A percentile compares a stretch with the other conserved stretches of the same genome.
phyloP scores from a whole-genome alignment of 2,797 vertebrate genomes.

The Luscinia luscinia region DNA sequence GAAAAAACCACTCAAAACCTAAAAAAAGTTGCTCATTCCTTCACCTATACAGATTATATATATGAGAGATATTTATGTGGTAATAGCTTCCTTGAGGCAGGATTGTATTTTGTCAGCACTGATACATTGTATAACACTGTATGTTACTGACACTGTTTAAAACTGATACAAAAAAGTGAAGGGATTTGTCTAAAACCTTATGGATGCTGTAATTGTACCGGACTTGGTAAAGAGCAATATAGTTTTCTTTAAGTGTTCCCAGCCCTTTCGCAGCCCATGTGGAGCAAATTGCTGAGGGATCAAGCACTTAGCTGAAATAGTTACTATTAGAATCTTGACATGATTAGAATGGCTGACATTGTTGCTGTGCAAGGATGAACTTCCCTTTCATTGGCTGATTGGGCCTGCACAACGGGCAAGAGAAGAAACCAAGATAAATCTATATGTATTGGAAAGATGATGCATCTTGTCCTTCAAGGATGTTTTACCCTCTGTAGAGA shows the following conservation, averaged over 20 bases:
- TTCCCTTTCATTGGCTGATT: not conserved
- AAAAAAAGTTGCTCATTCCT: not conserved
- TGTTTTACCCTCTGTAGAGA: not conserved
- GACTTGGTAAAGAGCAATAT: not conserved
- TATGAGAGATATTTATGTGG: not conserved
- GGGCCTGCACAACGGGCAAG: not conserved
- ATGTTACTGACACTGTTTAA: not conserved
- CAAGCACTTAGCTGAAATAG: not conserved
- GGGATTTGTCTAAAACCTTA: not conserved
- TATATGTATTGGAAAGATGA: not conserved
- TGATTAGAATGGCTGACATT: not conserved
- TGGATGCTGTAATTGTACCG: not conserved
- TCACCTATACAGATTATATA: not conserved
- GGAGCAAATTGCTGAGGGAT: not conserved
- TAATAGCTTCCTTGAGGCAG: not conserved
- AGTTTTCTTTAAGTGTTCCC: not conserved
- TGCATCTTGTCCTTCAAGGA: slow-evolving; percentile 26
- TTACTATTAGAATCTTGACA: slow-evolving; percentile 21
- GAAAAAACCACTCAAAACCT: not conserved
- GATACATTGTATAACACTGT: not conserved
- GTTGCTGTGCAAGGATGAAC: not conserved
- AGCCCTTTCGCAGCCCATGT: not conserved
- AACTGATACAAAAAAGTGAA: not conserved
- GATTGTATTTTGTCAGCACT: slow-evolving; percentile 21
- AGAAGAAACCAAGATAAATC: slow-evolving; percentile 8